Evolutionary conservation across 2,113 vertebrate genomes (phyloP).

Genomic region (Galemys pyrenaicus): DNA sequence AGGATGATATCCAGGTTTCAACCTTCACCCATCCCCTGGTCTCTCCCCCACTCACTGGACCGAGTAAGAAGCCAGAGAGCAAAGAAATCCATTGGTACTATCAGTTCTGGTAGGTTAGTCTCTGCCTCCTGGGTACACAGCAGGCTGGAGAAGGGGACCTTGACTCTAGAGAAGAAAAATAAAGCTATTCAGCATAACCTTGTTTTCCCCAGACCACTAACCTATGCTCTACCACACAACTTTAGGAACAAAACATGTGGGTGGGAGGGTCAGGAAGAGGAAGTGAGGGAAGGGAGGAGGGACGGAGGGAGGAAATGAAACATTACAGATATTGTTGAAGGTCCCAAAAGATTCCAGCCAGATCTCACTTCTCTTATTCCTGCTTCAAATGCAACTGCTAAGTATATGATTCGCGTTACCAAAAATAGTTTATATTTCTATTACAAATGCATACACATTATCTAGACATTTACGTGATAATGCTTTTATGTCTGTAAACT

Average conservation of each 20-base stretch:
- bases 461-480: background rate
- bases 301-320: too few relatives aligned
- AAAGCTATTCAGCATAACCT: background rate
- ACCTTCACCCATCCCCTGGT: background rate
- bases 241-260: background rate
- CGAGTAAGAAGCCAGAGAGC: background rate
- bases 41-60: background rate
- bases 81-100: background rate
- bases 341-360: background rate
- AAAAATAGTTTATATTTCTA: background rate
- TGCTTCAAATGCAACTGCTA: constrained; percentile 18
- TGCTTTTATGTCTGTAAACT: background rate
- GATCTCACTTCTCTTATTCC: background rate
- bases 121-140: background rate
- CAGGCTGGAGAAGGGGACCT: background rate
- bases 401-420: background rate
- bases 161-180: background rate
- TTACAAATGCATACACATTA: background rate
- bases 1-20: background rate
- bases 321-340: background rate
- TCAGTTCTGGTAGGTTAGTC: background rate
- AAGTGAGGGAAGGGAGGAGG: too few relatives aligned
- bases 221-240: background rate
- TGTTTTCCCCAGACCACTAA: background rate
- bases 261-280: too few relatives aligned